Conservation (phyloP, 2,888 invertebrate genomes). For the Eupithecia vulgata region DNA sequence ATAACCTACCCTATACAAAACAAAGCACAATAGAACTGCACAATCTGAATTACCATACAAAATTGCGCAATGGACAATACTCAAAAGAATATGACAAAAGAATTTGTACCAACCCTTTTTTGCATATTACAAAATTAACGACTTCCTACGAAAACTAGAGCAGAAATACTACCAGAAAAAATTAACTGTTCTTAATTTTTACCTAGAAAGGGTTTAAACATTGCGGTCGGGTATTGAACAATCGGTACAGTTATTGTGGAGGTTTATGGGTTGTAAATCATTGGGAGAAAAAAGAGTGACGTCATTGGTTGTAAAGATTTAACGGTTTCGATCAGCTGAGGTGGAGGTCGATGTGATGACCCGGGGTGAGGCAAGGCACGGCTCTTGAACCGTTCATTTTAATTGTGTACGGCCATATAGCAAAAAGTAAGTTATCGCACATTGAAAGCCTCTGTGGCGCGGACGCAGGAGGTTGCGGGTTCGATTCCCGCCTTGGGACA, state of each 20-base stretch:
- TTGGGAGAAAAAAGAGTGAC: constrained; percentile 77
- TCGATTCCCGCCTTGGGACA: too few relatives aligned
- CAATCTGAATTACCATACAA: constrained; percentile 53
- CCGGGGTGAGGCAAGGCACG: constrained; percentile 36
- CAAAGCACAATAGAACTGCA: constrained; percentile 38
- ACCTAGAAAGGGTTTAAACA: constrained; percentile 82
- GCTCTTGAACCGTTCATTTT: neutral
- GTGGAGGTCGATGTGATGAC: constrained; percentile 64
- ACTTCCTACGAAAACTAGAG: constrained; percentile 77
- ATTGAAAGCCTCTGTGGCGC: too few relatives aligned
- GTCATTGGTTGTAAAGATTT: constrained; percentile 78
- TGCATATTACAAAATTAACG: constrained; percentile 77
- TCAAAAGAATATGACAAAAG: constrained; percentile 47
- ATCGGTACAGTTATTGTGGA: constrained; percentile 81
- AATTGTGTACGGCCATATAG: neutral
- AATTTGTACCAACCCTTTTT: constrained; percentile 72
- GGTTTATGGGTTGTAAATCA: constrained; percentile 82
- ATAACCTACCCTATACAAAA: constrained; percentile 40
- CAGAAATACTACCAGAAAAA: constrained; percentile 63
- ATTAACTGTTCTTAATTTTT: constrained; percentile 59
- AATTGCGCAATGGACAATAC: constrained; percentile 60
- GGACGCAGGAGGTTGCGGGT: too few relatives aligned
- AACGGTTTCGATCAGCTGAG: constrained; percentile 80
- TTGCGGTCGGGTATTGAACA: constrained; percentile 80
- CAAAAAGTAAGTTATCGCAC: neutral